phyloP scores from a whole-genome alignment of 1,140 invertebrate species.

The Ceratosolen solmsi region DNA sequence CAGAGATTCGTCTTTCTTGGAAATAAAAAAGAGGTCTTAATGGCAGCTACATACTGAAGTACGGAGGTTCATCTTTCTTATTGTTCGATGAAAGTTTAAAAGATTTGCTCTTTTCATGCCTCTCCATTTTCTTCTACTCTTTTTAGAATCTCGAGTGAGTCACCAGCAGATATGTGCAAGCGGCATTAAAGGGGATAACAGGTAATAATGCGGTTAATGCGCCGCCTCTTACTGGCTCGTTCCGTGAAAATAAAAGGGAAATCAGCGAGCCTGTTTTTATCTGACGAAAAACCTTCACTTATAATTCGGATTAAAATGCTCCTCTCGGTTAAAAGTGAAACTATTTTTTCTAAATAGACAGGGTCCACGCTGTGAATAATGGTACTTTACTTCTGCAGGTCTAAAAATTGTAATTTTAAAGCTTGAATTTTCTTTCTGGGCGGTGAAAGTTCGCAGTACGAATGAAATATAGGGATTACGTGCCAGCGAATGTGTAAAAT shows the following conservation, averaged over 20 bases:
- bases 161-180: not conserved
- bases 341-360: not conserved
- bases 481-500: not conserved
- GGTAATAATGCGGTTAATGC: not conserved
- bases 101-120: not conserved
- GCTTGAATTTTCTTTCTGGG: not conserved
- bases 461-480: not conserved
- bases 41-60: not conserved
- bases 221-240: too few species aligned
- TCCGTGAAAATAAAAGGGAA: not conserved
- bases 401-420: slow-evolving; percentile 7
- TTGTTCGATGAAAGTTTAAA: not conserved
- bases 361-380: too few species aligned
- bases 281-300: not conserved
- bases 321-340: not conserved
- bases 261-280: not conserved
- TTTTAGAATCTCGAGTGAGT: not conserved
- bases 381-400: too few species aligned
- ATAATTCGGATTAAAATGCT: not conserved
- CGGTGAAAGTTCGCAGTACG: not conserved
- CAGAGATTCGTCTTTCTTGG: not conserved
- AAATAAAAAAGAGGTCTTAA: not conserved
- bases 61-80: not conserved
- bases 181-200: not conserved
- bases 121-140: not conserved